Base-by-base conservation (phyloP, 2,113 vertebrate genomes). In the Dryoscopus gambensis region DNA sequence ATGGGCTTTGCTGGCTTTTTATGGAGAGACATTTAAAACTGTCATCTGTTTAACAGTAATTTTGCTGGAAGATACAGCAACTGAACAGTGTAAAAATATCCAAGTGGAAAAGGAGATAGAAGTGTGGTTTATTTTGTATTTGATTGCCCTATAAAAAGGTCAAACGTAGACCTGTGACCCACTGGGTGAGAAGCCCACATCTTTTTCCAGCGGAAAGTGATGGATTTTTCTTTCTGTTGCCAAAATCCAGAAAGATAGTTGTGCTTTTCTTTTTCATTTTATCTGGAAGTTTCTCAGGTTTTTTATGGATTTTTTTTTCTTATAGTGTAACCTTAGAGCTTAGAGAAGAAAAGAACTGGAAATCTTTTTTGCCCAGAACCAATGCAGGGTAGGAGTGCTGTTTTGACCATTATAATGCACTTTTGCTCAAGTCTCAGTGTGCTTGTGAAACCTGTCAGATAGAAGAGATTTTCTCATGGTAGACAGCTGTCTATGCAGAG, bases 41-140 rank as follows among this genome's bases (percentile, higher is more conserved):
- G 76, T 95, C 95, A 76, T 92, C 64, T 97, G 85, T 93, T 97
- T 96, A 98, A 81, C 71, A 56, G 84, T 59, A 81, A 74, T 96
- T 98, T 95, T 96, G 70, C 94, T 96, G 92, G 77, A 95, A 97
- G 79, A 93, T 89, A 90, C 21, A 89, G n/a, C 37, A 86, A 88
- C 64, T 56, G 31, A 93, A 82, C 73, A 92, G 84, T 25, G 47
- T 50, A 40, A 68, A 87, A 92, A 73, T 23, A 18, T 42, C 28
- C 40, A 68, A 62, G 28, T 73, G 65, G 40, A 9, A 80, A 83
- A 85, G 44, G 19, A 79, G 15, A 83, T 73, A 35, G 53, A 75
- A 88, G 3, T 31, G 37, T 73, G 50, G 37, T 50, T 84, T 77
- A 59, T 83, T 93, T 88, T 83, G 55, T 33, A 65, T 90, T 80